phyloP scores from a whole-genome alignment of 2,113 vertebrate genomes.

The Pongo pygmaeus region DNA sequence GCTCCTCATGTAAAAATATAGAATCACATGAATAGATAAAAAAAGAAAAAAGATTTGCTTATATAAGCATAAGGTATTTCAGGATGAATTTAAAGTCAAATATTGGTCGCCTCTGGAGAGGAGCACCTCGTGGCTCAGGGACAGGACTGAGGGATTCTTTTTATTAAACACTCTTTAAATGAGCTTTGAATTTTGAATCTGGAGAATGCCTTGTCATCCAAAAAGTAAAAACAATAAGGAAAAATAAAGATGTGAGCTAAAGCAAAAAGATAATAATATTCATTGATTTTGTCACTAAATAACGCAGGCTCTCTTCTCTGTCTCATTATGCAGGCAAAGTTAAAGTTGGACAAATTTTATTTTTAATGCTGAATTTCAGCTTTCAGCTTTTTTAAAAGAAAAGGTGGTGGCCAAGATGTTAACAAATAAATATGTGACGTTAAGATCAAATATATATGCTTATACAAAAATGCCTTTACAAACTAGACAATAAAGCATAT shows the following conservation, averaged over 20 bases:
- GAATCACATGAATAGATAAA: neutral
- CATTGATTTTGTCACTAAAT: neutral
- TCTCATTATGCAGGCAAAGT: neutral
- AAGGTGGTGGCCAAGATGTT: neutral
- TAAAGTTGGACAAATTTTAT: neutral
- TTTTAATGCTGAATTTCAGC: neutral
- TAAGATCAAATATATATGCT: neutral
- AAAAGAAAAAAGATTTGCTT: neutral
- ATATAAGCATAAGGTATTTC: neutral
- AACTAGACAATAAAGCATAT: neutral
- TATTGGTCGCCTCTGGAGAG: neutral
- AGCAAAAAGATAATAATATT: neutral
- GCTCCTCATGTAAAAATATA: neutral
- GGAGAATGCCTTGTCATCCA: neutral
- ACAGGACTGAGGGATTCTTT: neutral
- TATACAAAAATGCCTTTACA: neutral
- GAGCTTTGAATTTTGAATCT: neutral
- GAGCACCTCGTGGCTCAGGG: neutral
- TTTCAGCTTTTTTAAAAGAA: slow-evolving; percentile 3
- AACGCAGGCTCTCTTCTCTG: neutral
- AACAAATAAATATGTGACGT: neutral
- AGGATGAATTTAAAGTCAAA: slow-evolving; percentile 8
- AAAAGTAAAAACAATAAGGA: neutral
- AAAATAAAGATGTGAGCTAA: neutral
- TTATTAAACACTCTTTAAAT: neutral